Conservation (phyloP, 2,797 vertebrate species). For the Choloepus didactylus region DNA sequence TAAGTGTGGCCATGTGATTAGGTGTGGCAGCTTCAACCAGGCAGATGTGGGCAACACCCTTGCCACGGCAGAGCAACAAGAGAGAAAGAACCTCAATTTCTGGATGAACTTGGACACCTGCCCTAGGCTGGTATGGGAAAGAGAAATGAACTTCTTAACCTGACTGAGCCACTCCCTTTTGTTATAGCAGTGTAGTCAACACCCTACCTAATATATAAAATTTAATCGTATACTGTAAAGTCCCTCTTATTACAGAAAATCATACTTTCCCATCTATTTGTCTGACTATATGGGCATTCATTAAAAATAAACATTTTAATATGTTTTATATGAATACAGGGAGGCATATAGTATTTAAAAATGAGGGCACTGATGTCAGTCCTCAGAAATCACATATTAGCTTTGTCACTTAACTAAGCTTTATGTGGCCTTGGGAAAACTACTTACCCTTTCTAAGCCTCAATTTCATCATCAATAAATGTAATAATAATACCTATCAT, state of each 20-base stretch:
- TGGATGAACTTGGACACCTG: background rate
- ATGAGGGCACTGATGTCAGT: background rate
- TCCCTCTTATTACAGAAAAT: slow-evolving; percentile 11
- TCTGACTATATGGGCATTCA: slow-evolving; percentile 7
- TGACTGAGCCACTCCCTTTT: background rate
- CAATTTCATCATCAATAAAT: slow-evolving; percentile 1
- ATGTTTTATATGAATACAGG: background rate
- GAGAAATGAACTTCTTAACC: background rate
- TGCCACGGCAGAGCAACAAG: background rate
- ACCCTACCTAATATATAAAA: background rate
- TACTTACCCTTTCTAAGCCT: background rate
- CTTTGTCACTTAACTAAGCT: background rate
- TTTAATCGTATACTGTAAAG: background rate
- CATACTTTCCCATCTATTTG: background rate
- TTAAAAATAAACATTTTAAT: slow-evolving; percentile 53
- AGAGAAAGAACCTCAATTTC: background rate
- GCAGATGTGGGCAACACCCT: background rate
- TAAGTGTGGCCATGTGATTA: background rate
- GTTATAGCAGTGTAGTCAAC: slow-evolving; percentile 42
- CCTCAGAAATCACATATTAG: slow-evolving; percentile 17
- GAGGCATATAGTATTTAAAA: background rate
- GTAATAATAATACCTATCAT: background rate
- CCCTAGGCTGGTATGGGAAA: background rate
- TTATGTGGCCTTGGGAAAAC: background rate
- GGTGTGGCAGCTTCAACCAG: slow-evolving; percentile 18